Base-by-base conservation (phyloP, 2,888 invertebrate genomes). In the Caenorhabditis uteleia region DNA sequence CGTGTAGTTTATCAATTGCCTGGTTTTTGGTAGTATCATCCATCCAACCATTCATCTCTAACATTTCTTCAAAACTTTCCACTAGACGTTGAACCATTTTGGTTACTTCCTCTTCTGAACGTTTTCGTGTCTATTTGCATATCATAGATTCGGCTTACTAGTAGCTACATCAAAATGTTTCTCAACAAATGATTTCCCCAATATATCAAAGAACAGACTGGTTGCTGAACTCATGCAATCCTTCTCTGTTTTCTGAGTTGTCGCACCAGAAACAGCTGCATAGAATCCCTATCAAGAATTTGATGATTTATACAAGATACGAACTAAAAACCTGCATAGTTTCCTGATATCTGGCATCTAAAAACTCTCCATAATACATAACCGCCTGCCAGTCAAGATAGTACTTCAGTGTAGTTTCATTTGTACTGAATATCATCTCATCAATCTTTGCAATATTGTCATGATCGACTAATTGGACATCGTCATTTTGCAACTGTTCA, bases 341-440 rank as follows among this genome's bases (percentile, higher is more conserved):
- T 36, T 47, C 38, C 21, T 38, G 47, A 36, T 47, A 47, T 25
- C 47, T 3, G 3, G 2, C 2, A 21, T 47, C 47, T 16, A 47
- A 47, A 34, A 47, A 47, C 26, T 47, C 47, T 3, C 47, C 47
- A 27, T 25, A 47, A 27, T 47, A 47, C 16, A 47, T 29, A 12
- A 47, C 18, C 6, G 47, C 26, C 14, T 36, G 36, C 47, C 47
- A 47, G 18, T 47, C 47, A 2, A 47, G 26, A 36, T 47, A 47
- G 38, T 47, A 38, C 14, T 25, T 3, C 4, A 47, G 38, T 2
- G 3, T 26, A n/a, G 47, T 46, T 26, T 18, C 2, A 21, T 46
- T 34, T 4, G 20, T 33, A 14, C 10, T 46, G 12, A 10, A 4
- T 4, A 46, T 3, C 3, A 38, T 14, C n/a, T 47, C 21, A 18